Evolutionary conservation across 2,888 invertebrate genomes (phyloP).

Genomic region (Dynastes maya): DNA sequence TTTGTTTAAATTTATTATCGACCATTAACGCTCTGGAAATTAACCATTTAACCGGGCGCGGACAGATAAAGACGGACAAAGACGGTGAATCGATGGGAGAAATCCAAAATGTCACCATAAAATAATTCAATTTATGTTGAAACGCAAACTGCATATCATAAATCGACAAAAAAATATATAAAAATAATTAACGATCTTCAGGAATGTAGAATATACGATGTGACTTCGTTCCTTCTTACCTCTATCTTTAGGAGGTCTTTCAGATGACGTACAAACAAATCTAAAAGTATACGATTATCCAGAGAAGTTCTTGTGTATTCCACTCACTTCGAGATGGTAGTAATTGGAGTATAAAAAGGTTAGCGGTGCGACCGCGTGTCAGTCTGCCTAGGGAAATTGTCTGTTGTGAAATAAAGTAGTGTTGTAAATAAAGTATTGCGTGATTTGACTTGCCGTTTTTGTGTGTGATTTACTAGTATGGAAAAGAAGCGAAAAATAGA

Average conservation of each 20-base stretch:
- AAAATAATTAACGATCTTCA: slow-evolving; percentile 51
- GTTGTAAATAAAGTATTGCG: too few relatives aligned
- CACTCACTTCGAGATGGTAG: too few relatives aligned
- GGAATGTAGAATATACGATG: slow-evolving; percentile 51
- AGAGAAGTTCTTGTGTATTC: background rate
- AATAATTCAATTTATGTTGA: slow-evolving; percentile 57
- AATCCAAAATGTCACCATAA: slow-evolving; percentile 52
- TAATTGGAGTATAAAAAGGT: too few relatives aligned
- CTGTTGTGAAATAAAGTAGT: too few relatives aligned
- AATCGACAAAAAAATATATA: slow-evolving; percentile 49
- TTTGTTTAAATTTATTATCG: slow-evolving; percentile 47
- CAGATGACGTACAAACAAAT: background rate
- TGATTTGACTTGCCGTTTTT: too few relatives aligned
- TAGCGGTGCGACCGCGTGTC: too few relatives aligned
- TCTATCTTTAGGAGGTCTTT: slow-evolving; percentile 12
- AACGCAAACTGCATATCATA: slow-evolving; percentile 54
- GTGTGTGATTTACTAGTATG: too few relatives aligned
- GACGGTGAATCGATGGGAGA: slow-evolving; percentile 32
- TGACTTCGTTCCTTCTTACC: slow-evolving; percentile 41
- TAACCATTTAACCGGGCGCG: slow-evolving; percentile 38
- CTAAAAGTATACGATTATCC: background rate
- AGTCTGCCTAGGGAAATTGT: too few relatives aligned
- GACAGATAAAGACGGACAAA: slow-evolving; percentile 25
- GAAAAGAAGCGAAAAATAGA: too few relatives aligned
- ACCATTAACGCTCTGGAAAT: slow-evolving; percentile 39